These are phyloP conservation scores for Dryobotodes eremita DNA, from an alignment of 2,888 invertebrate genomes.

Conservation along the genomic window DNA sequence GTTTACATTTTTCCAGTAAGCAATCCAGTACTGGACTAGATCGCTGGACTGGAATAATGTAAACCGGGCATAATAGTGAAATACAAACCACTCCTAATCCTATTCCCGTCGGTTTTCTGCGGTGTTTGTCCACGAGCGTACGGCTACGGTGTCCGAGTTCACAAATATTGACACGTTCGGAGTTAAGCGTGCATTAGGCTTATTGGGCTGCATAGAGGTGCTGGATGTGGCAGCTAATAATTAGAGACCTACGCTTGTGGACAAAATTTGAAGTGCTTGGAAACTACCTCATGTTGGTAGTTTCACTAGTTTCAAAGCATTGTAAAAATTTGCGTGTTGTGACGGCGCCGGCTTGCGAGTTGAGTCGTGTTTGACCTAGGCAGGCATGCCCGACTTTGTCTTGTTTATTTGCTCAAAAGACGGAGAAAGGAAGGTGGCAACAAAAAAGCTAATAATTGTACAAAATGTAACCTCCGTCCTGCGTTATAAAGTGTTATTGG, in stretches of 20 bases:
- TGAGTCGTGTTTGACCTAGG: not conserved
- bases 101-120: not conserved
- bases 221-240: slow-evolving; percentile 42
- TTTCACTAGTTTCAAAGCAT: not conserved
- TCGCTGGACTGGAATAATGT: too few relatives aligned
- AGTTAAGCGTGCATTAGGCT: slow-evolving; percentile 55
- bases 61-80: too few relatives aligned
- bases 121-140: slow-evolving; percentile 23
- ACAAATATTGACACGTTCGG: slow-evolving; percentile 56
- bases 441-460: not conserved
- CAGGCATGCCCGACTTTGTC: not conserved
- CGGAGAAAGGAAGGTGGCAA: not conserved
- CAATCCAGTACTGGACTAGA: too few relatives aligned
- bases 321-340: not conserved
- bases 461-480: not conserved
- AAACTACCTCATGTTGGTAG: not conserved
- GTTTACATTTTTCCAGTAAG: too few relatives aligned
- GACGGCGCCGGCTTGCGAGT: too few relatives aligned
- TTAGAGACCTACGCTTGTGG: not conserved
- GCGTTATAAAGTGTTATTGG: not conserved
- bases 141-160: slow-evolving; percentile 11
- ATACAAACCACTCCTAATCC: slow-evolving; percentile 25
- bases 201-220: slow-evolving; percentile 27
- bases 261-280: not conserved
- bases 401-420: not conserved